Percentiles rank a stretch among this genome's conserved stretches.
Evolutionary conservation across 1,140 invertebrate species (phyloP).

Genomic region (Apis mellifera): DNA sequence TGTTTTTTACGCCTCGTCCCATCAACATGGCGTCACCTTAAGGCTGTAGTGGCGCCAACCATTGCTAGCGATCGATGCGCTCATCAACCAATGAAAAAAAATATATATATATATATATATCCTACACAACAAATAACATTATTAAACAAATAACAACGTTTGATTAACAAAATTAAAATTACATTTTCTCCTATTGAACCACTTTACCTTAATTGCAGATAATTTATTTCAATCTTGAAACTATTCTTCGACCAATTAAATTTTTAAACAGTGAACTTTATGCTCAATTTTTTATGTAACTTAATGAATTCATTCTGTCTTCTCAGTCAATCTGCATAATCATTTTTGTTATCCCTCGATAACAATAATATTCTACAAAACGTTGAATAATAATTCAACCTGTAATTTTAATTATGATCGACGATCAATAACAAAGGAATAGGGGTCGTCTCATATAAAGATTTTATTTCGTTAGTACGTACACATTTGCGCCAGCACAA

Average conservation of each 20-base stretch:
- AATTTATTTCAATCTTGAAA: neutral
- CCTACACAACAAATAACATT: neutral
- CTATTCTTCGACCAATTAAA: neutral
- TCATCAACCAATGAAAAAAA: neutral
- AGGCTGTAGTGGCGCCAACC: neutral
- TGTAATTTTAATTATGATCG: neutral
- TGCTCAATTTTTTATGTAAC: neutral
- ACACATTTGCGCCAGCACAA: constrained; percentile 76
- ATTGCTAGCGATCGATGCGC: constrained; percentile 27
- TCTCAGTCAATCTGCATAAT: neutral
- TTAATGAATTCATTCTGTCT: constrained; percentile 10
- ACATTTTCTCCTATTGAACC: no score
- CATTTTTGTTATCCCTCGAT: neutral
- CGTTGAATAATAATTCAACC: no score
- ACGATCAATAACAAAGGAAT: neutral
- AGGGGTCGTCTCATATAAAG: constrained; percentile 61
- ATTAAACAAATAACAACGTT: neutral
- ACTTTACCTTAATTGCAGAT: neutral
- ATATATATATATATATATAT: no score
- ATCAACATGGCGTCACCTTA: neutral
- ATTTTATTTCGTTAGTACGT: constrained; percentile 74
- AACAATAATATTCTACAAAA: no score
- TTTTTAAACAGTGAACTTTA: neutral
- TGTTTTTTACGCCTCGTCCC: neutral
- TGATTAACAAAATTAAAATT: no score